A percentile compares a stretch with the other conserved stretches of the same genome.
Evolutionary conservation across 1,140 invertebrate genomes (phyloP).

Genomic region (Meteorus sp.): DNA sequence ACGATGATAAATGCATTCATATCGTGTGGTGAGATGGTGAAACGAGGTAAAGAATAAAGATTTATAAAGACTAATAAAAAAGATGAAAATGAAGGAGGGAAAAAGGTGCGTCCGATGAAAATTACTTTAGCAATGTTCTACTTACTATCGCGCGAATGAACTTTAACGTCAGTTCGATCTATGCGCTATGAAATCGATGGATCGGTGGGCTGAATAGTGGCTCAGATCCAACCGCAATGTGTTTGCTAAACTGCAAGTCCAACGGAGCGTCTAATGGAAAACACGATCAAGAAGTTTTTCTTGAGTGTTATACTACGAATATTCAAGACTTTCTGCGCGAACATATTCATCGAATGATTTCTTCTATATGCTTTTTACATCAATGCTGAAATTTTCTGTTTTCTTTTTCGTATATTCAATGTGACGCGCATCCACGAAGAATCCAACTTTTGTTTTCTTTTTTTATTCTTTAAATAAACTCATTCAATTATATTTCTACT

Average conservation of each 20-base stretch:
- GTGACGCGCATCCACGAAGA: too few relatives aligned
- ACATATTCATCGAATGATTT: neutral
- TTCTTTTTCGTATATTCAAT: too few relatives aligned
- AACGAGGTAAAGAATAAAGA: neutral
- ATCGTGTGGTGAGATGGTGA: neutral
- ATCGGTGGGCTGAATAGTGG: neutral
- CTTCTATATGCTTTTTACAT: too few relatives aligned
- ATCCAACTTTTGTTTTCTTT: too few relatives aligned
- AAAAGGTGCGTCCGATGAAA: constrained; percentile 15
- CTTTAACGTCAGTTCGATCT: constrained; percentile 18
- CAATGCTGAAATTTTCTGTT: too few relatives aligned
- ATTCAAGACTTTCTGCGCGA: constrained; percentile 10
- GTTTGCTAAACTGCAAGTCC: neutral
- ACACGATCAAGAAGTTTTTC: constrained; percentile 7
- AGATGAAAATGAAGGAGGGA: too few relatives aligned
- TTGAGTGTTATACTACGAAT: neutral
- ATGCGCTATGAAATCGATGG: constrained; percentile 6
- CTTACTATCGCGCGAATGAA: constrained; percentile 12
- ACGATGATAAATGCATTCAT: neutral
- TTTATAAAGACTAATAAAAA: too few relatives aligned
- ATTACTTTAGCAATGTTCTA: constrained; percentile 14
- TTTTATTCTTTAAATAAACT: too few relatives aligned
- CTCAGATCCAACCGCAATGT: neutral
- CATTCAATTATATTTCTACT: too few relatives aligned
- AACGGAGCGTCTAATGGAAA: constrained; percentile 23